Conservation (phyloP, 2,113 vertebrate genomes). For the Proteles cristata region DNA sequence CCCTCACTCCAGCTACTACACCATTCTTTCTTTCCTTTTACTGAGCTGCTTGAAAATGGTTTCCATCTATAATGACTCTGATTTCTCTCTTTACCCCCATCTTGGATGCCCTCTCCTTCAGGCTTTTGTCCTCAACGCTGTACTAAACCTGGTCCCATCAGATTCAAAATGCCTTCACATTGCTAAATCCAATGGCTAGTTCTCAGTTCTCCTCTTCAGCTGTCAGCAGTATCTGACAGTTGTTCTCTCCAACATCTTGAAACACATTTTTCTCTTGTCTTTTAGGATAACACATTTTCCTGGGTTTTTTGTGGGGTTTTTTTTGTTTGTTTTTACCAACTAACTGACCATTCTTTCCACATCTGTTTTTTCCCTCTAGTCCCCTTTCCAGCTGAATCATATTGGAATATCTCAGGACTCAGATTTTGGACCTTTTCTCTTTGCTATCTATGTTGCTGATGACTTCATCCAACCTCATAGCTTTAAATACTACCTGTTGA, state of each 20-base stretch:
- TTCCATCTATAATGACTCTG: background rate
- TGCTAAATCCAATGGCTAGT: background rate
- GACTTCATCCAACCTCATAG: background rate
- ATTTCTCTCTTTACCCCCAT: background rate
- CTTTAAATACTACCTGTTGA: background rate
- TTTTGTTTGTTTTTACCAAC: background rate
- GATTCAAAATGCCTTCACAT: background rate
- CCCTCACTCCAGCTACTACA: background rate
- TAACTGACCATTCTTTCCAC: background rate
- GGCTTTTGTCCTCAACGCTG: background rate
- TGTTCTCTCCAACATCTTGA: background rate
- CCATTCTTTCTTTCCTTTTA: constrained; percentile 23
- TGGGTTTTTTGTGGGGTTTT: background rate
- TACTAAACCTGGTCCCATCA: background rate
- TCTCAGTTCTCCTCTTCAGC: constrained; percentile 20
- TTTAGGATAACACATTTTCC: background rate
- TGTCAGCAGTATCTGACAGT: background rate
- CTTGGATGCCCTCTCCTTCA: background rate
- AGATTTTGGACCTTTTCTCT: background rate
- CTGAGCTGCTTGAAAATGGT: background rate
- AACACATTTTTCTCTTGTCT: constrained; percentile 19
- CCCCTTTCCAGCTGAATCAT: background rate
- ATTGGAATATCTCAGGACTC: background rate
- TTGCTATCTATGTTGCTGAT: background rate
- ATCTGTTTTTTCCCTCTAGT: background rate